Conservation (phyloP, 2,888 invertebrate genomes). For the Brachyptera putata region DNA sequence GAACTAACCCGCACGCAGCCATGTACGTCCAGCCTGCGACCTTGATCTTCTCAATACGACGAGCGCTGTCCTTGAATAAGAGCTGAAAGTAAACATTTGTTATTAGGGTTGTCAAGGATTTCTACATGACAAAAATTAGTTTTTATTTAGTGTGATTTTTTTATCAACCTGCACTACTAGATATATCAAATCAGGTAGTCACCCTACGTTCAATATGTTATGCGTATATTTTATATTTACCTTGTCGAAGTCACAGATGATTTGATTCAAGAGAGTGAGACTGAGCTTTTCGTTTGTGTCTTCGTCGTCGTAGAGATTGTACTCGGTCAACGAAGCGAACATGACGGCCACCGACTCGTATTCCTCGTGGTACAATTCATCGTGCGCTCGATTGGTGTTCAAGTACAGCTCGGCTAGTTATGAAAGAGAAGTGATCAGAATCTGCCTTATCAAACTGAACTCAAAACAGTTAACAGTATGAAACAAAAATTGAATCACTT, state of each 20-base stretch:
- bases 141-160: no score
- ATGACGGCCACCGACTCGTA: conserved; percentile 89
- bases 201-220: no score
- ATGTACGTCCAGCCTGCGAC: conserved; percentile 95
- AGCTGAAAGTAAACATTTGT: conserved; percentile 48
- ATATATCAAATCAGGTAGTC: no score
- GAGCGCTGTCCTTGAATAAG: conserved; percentile 57
- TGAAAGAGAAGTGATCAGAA: no score
- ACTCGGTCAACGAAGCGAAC: conserved; percentile 91
- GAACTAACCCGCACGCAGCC: conserved; percentile 91
- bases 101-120: no score
- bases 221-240: conserved; percentile 46
- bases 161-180: no score
- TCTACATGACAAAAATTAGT: no score
- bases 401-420: conserved; percentile 71
- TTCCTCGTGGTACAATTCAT: conserved; percentile 79
- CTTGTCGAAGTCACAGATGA: conserved; percentile 91
- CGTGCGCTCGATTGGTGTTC: conserved; percentile 61
- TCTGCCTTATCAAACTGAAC: conserved; percentile 12
- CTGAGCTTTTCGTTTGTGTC: conserved; percentile 61
- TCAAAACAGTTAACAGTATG: background rate
- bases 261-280: conserved; percentile 76
- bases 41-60: conserved; percentile 89
- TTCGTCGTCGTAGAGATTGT: conserved; percentile 61
- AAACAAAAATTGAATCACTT: no score